Conservation (phyloP, 2,888 invertebrate genomes). For the Agriopis marginaria region DNA sequence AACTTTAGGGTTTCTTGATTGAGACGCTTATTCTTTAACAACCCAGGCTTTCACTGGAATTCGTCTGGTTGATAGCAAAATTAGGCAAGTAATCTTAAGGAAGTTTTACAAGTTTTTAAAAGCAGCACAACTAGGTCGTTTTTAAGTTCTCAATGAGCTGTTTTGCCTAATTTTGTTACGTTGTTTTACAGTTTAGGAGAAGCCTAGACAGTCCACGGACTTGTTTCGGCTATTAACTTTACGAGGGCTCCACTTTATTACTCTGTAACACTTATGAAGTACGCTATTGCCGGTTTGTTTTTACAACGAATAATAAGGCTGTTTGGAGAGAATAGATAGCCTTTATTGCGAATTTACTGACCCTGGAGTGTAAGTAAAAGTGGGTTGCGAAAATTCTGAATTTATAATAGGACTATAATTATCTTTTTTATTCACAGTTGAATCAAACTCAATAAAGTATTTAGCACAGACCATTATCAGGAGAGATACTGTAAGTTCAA, state of each 20-base stretch:
- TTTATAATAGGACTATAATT: background rate
- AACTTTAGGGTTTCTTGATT: constrained; percentile 51
- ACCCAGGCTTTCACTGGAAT: constrained; percentile 44
- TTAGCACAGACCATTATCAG: too few species aligned
- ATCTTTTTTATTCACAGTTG: background rate
- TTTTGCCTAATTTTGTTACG: constrained; percentile 29
- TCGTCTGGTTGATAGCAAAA: constrained; percentile 47
- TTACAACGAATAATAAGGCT: constrained; percentile 26
- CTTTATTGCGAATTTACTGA: background rate
- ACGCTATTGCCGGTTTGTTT: constrained; percentile 15
- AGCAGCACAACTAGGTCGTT: constrained; percentile 1
- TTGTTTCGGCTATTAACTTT: constrained; percentile 24
- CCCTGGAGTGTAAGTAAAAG: background rate
- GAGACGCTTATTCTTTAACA: constrained; percentile 49
- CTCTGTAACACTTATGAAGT: constrained; percentile 28
- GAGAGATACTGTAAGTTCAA: too few species aligned
- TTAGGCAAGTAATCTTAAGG: constrained; percentile 46
- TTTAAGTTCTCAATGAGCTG: constrained; percentile 20
- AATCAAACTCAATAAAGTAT: too few species aligned
- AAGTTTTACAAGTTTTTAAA: constrained; percentile 44
- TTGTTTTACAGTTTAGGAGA: constrained; percentile 25
- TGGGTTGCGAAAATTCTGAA: too few species aligned
- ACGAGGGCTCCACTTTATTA: constrained; percentile 25
- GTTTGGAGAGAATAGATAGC: constrained; percentile 13
- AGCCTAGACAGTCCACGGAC: constrained; percentile 24